These are phyloP conservation scores for Ophiothrix spiculata DNA, from an alignment of 35 echinoderm and acorn worm species.

Conservation along the genomic window DNA sequence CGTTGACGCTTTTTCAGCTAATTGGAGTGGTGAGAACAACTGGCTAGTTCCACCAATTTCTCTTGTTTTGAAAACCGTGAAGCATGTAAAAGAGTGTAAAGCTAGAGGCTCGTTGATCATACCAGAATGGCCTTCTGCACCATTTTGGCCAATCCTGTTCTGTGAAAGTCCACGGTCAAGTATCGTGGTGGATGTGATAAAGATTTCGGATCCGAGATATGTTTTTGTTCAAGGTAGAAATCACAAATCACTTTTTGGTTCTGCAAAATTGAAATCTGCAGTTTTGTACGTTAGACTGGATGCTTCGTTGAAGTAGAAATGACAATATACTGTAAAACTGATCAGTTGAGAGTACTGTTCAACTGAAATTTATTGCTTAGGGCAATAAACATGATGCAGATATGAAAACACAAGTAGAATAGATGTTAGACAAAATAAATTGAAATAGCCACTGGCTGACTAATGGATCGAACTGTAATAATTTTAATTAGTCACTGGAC, in stretches of 20 bases:
- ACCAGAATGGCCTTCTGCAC: slow-evolving; percentile 25
- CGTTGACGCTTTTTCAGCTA: slow-evolving; percentile 29
- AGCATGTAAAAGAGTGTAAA: not conserved
- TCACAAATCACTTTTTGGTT: not conserved
- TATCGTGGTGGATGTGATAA: not conserved
- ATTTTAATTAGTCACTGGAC: no score
- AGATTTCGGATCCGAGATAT: not conserved
- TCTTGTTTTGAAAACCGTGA: not conserved
- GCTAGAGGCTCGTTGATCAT: slow-evolving; percentile 28
- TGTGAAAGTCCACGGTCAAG: not conserved
- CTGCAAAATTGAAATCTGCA: not conserved
- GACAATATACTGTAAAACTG: not conserved
- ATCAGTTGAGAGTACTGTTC: not conserved
- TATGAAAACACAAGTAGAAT: no score
- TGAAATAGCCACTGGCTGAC: no score
- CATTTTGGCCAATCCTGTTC: slow-evolving; percentile 24
- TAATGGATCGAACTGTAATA: no score
- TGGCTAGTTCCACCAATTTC: slow-evolving; percentile 41
- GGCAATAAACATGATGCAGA: not conserved
- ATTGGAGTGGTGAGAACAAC: slow-evolving; percentile 41
- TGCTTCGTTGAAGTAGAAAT: not conserved
- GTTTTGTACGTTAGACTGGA: not conserved
- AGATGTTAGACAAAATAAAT: no score
- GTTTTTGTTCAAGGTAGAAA: not conserved
- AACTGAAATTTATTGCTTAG: not conserved